Evolutionary conservation across 1,140 invertebrate species (phyloP).

Genomic region (Proales similis): DNA sequence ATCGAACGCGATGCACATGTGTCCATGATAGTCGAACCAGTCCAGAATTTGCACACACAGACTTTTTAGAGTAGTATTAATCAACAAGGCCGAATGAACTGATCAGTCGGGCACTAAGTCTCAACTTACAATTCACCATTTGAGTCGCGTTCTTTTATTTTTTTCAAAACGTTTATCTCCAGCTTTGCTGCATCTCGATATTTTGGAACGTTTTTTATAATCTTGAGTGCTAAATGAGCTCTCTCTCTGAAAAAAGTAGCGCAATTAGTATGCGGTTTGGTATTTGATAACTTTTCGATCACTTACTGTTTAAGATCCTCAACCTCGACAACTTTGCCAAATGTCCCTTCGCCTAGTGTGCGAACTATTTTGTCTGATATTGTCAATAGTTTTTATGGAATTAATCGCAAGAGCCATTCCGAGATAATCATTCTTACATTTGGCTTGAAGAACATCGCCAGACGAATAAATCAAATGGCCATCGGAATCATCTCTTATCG

Average conservation of each 20-base stretch:
- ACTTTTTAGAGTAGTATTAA: conserved; percentile 43
- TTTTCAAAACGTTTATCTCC: conserved; percentile 96
- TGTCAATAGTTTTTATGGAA: not conserved
- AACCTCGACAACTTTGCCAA: conserved; percentile 98
- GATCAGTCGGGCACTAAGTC: not conserved
- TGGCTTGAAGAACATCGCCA: conserved; percentile 89
- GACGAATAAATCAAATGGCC: conserved; percentile 97
- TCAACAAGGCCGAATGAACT: not conserved
- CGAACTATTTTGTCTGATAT: conserved; percentile 88
- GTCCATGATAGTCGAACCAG: conserved; percentile 98
- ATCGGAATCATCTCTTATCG: conserved; percentile 80
- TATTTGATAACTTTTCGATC: not conserved
- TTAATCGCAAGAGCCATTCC: no score
- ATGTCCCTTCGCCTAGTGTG: conserved; percentile 97
- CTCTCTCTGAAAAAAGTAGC: no score
- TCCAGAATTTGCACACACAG: conserved; percentile 96
- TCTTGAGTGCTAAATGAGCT: conserved; percentile 76
- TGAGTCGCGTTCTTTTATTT: conserved; percentile 87
- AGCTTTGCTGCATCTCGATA: conserved; percentile 97
- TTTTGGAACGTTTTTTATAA: conserved; percentile 99
- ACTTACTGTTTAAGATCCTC: conserved; percentile 81
- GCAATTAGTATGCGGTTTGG: no score
- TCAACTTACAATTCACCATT: conserved; percentile 81
- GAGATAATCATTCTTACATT: conserved; percentile 63
- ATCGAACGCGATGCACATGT: conserved; percentile 98